phyloP scores from a whole-genome alignment of 2,113 vertebrate genomes.

The Pedionomus torquatus region DNA sequence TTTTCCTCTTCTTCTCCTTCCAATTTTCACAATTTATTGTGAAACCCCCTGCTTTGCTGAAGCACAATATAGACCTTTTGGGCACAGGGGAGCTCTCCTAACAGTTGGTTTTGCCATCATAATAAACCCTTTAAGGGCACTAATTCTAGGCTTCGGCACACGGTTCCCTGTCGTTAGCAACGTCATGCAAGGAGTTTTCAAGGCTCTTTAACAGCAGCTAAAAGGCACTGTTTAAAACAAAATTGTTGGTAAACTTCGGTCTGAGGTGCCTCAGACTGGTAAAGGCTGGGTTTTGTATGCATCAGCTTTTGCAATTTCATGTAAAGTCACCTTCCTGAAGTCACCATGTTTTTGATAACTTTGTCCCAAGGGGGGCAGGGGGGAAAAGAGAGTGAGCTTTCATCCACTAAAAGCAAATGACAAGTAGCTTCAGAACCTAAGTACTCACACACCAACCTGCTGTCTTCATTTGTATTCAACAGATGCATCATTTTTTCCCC shows the following conservation, averaged over 20 bases:
- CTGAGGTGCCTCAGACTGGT: background rate
- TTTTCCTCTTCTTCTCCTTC: background rate
- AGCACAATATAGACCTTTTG: background rate
- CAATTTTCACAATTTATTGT: slow-evolving; percentile 25
- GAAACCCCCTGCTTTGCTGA: background rate
- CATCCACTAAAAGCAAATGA: slow-evolving; percentile 12
- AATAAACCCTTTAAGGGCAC: slow-evolving; percentile 33
- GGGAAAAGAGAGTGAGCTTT: background rate
- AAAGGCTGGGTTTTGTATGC: background rate
- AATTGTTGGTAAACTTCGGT: background rate
- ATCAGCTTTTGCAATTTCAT: background rate
- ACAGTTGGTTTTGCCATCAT: slow-evolving; percentile 18
- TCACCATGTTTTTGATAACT: background rate
- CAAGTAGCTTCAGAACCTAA: slow-evolving; percentile 34
- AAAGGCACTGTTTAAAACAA: background rate
- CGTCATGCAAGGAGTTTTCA: background rate
- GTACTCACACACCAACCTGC: slow-evolving; percentile 45
- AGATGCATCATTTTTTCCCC: slow-evolving; percentile 38
- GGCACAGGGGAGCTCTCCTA: background rate
- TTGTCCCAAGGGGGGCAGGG: background rate
- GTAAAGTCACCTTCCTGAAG: background rate
- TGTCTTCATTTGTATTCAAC: slow-evolving; percentile 75
- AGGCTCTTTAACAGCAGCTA: background rate
- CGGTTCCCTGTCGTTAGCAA: background rate
- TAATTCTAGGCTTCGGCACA: slow-evolving; percentile 15